Percentiles rank a stretch among this genome's conserved stretches.
phyloP scores from a whole-genome alignment of 2,113 vertebrate species.

The Crotophaga sulcirostris region DNA sequence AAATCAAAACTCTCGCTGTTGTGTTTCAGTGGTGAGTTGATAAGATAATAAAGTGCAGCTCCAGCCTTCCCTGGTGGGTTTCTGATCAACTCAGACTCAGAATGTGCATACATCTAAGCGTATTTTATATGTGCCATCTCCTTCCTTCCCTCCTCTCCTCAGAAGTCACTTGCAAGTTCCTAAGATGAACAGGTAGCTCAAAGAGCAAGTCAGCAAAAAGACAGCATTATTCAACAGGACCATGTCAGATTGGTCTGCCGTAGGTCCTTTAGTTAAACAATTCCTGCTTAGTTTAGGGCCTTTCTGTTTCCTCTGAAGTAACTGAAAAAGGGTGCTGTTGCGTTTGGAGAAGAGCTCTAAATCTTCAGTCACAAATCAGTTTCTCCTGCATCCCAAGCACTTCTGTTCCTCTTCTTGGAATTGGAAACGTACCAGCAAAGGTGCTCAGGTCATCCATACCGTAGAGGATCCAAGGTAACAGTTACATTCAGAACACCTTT shows the following conservation, averaged over 20 bases:
- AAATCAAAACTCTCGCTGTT: background rate
- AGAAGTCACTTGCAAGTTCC: background rate
- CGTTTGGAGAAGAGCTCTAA: background rate
- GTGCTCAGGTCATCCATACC: background rate
- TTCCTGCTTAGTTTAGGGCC: background rate
- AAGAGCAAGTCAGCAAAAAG: background rate
- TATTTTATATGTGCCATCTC: background rate
- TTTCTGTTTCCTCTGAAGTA: background rate
- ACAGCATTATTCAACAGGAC: background rate
- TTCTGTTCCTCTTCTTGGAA: background rate
- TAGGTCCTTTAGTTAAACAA: background rate
- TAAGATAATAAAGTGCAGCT: background rate
- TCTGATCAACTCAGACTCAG: background rate
- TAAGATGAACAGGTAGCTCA: background rate
- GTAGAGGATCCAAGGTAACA: background rate
- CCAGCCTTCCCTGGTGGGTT: background rate
- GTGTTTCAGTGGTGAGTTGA: background rate
- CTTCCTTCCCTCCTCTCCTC: background rate
- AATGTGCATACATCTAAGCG: background rate
- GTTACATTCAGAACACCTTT: background rate
- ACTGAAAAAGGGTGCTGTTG: background rate
- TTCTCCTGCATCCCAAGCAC: background rate
- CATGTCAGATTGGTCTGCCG: background rate
- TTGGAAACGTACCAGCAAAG: background rate
- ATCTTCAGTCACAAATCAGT: background rate